Base-by-base conservation (phyloP, 2,888 invertebrate species). In the Nemotelus pantherinus region DNA sequence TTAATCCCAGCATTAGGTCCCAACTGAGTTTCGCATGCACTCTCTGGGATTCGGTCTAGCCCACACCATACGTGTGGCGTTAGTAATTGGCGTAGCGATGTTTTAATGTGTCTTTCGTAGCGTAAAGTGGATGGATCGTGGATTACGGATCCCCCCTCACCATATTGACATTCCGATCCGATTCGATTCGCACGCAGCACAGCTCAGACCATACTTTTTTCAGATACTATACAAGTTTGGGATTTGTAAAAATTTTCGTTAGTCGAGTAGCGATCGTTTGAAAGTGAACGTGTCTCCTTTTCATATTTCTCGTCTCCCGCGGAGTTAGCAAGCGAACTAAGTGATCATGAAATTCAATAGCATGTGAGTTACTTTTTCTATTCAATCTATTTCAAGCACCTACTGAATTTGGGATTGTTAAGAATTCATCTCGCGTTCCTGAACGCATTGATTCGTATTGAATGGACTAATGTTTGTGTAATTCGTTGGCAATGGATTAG, bases 211-310 rank as follows among this genome's bases (percentile, higher is more conserved):
- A 60, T 48, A 58, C 9, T 77, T 77, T 77, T 77, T 77, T 58
- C 67, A 77, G 67, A 77, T 74, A 79, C 77, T 79, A 77, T 79
- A 79, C 79, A 79, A 79, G 79, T 78, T 79, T 78, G 78, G 76
- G 76, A 72, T 67, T 79, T 79, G 79, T 79, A 79, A 79, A 79
- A 79, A 78, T 78, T 77, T 79, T 79, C 67, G 79, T 79, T 79
- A 79, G 79, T 79, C 77, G 78, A 79, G 78, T 76, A 63, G 78
- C 79, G 77, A 76, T 78, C 79, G 77, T 72, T 79, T 77, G 77
- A 79, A 79, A 79, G 79, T 79, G 79, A 79, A 79, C 79, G 79
- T 79, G 78, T 70, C 70, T 70, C 58, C 53, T 74, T 79, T 74
- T 76, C 45, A 58, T n/a, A 55, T 67, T 72, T 75, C 68, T 76